A percentile compares a stretch with the other conserved stretches of the same genome.
phyloP scores from a whole-genome alignment of 2,113 vertebrate genomes.

The Paratilapia polleni region DNA sequence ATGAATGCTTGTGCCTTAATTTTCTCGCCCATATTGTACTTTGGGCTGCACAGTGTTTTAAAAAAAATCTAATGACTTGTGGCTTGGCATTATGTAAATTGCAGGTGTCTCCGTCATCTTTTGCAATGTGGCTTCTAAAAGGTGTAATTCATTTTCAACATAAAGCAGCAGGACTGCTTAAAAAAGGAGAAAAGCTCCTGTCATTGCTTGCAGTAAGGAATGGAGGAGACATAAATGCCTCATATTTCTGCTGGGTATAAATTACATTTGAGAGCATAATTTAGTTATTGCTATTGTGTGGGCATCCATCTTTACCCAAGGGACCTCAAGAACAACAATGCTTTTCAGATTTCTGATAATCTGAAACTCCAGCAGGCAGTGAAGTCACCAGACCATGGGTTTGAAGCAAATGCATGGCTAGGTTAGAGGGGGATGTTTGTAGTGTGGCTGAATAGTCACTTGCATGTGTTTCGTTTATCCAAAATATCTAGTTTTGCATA shows the following conservation, averaged over 20 bases:
- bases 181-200: neutral
- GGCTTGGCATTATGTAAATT: neutral
- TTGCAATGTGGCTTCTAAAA: neutral
- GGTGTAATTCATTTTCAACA: neutral
- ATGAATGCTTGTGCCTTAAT: neutral
- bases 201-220: neutral
- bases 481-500: constrained; percentile 46
- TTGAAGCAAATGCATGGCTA: neutral
- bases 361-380: neutral
- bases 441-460: neutral
- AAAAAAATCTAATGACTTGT: neutral
- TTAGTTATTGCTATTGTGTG: constrained; percentile 4
- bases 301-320: neutral
- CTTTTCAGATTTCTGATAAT: constrained; percentile 2
- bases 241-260: neutral
- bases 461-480: neutral
- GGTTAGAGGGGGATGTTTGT: neutral
- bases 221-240: neutral
- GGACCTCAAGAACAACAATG: constrained; percentile 12
- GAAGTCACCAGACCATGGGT: constrained; percentile 1
- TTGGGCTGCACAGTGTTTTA: neutral
- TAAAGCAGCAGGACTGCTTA: neutral
- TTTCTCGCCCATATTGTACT: neutral
- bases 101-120: neutral
- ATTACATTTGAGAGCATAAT: constrained; percentile 15